phyloP scores from a whole-genome alignment of 2,797 vertebrate genomes.

The Caiman crocodilus region DNA sequence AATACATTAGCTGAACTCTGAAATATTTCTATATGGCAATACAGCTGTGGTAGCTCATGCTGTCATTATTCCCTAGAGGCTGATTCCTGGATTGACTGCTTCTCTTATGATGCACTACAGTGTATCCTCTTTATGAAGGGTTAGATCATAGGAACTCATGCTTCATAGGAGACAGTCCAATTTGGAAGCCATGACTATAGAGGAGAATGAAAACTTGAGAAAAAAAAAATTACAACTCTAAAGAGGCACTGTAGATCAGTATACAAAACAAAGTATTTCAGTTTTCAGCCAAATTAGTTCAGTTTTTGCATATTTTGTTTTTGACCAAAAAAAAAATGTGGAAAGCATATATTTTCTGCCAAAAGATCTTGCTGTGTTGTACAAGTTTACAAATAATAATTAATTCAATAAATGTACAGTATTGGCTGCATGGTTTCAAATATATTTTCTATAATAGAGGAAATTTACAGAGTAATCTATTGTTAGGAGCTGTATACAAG shows the following conservation, averaged over 20 bases:
- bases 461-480: background rate
- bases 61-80: background rate
- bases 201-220: no score
- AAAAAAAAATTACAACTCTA: no score
- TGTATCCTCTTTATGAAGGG: background rate
- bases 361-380: background rate
- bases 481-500: background rate
- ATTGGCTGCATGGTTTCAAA: slow-evolving; percentile 22
- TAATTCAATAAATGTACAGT: background rate
- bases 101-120: background rate
- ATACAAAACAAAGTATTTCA: no score
- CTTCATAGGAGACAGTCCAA: no score
- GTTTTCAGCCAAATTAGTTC: background rate
- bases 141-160: no score
- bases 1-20: background rate
- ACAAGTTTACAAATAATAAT: background rate
- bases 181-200: no score
- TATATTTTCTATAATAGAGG: background rate
- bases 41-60: background rate
- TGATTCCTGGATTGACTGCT: background rate
- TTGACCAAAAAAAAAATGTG: background rate
- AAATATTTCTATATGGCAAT: background rate
- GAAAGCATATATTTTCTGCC: background rate
- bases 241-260: no score
- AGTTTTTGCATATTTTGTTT: background rate